Evolutionary conservation across 2,113 vertebrate species (phyloP), one percentile per base, ranked within the genome.

Genomic region (Dicaeum eximium): DNA sequence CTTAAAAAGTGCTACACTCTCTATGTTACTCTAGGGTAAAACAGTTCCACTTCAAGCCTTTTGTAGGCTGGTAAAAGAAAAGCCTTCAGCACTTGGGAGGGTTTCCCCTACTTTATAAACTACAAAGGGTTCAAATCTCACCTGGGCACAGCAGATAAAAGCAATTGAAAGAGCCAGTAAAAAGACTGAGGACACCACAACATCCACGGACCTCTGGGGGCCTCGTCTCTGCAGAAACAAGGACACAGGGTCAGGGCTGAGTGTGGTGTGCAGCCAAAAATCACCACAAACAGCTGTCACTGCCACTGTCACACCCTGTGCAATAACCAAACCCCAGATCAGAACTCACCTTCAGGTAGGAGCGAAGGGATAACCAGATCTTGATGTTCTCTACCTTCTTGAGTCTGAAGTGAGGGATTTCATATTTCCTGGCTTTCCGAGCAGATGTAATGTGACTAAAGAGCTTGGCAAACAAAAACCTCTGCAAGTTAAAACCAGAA

Each of bases 301-400:
- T 38, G 73, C 2, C 5, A 7, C 7, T 10, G 28, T 2, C 23
- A 25, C 21, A 13, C 17, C 44, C 51, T 16, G 45, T 67, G 50
- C 31, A n/a, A 23, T 6, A 11, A 48, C 24, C 56, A 37, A 2
- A 16, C 2, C 64, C 42, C 53, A 40, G 62, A 2, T 6, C 42
- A 67, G 31, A 47, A 57, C 96, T 97, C 62, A 99, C 99, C 99
- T 99, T 99, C 15, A 99, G 98, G 35, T 99, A 99, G 71, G 99
- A 99, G 53, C 99, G 99, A 9, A 99, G 98, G 1, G 99, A 99
- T 44, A 99, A 92, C 99, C 99, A 99, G 97, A 99, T 99, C 98
- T 99, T 99, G 93, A 99, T 99, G 97, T 99, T 99, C 97, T 99
- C 99, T 78, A 99, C 99, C 88, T 99, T 99, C 97, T 99, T 99